Evolutionary conservation across 1,140 invertebrate genomes (phyloP).

Genomic region (Drosophila neocordata): DNA sequence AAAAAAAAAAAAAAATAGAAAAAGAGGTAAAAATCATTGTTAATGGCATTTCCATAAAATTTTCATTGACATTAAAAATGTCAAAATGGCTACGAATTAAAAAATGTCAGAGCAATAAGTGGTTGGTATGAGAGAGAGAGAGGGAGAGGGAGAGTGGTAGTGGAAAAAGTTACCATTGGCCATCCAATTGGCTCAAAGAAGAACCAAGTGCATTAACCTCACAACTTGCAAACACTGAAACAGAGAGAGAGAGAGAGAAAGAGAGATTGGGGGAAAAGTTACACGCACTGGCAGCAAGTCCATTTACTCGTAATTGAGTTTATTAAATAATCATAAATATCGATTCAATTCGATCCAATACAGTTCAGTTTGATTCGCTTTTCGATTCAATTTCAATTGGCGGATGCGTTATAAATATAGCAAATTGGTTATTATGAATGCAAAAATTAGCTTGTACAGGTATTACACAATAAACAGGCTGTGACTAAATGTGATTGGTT

Average conservation of each 20-base stretch:
- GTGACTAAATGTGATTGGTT: slow-evolving; percentile 31
- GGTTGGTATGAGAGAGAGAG: too few relatives aligned
- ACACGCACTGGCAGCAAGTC: slow-evolving; percentile 30
- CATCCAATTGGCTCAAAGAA: slow-evolving; percentile 30
- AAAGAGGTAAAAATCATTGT: slow-evolving; percentile 14
- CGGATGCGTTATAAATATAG: slow-evolving; percentile 32
- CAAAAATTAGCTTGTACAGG: slow-evolving; percentile 44
- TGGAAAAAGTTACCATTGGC: background rate
- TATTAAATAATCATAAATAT: slow-evolving; percentile 82
- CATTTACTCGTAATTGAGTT: slow-evolving; percentile 65
- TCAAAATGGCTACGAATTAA: slow-evolving; percentile 72
- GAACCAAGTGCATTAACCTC: slow-evolving; percentile 58
- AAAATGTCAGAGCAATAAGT: slow-evolving; percentile 66
- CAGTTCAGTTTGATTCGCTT: background rate
- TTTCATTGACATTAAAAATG: slow-evolving; percentile 53
- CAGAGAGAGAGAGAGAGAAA: background rate
- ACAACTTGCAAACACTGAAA: slow-evolving; percentile 2
- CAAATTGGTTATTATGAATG: slow-evolving; percentile 58
- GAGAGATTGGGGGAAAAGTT: slow-evolving; percentile 8
- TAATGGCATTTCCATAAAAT: slow-evolving; percentile 37
- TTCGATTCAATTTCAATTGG: slow-evolving; percentile 19
- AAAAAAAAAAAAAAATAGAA: slow-evolving; percentile 5
- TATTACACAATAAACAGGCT: slow-evolving; percentile 41
- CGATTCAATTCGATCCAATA: slow-evolving; percentile 49
- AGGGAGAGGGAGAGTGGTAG: background rate